phyloP scores from a whole-genome alignment of 2,113 vertebrate genomes.

The Herpailurus yagouaroundi region DNA sequence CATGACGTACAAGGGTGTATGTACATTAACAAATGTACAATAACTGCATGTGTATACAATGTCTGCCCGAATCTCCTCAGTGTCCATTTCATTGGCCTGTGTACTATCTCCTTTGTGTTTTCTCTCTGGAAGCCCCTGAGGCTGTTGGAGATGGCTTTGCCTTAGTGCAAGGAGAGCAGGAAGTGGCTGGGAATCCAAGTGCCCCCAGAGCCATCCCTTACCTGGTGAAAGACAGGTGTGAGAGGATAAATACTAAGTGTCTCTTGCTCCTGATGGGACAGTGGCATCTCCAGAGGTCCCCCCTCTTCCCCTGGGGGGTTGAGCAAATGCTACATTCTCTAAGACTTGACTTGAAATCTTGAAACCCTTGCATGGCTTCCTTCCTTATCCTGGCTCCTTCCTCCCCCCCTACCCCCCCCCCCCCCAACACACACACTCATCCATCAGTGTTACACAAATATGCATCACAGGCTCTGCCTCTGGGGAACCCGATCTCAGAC shows the following conservation, averaged over 20 bases:
- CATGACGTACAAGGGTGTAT: background rate
- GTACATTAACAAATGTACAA: background rate
- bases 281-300: background rate
- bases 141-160: background rate
- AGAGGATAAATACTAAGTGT: background rate
- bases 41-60: accelerated
- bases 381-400: background rate
- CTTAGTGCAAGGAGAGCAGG: background rate
- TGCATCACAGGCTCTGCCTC: background rate
- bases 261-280: background rate
- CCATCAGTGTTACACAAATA: background rate
- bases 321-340: background rate
- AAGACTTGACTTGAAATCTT: background rate
- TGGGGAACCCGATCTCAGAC: background rate
- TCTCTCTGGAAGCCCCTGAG: background rate
- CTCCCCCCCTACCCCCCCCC: no score
- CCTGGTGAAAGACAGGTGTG: background rate
- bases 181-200: background rate
- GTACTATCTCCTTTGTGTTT: background rate
- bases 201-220: background rate
- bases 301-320: background rate
- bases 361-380: background rate
- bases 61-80: accelerated
- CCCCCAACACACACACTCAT: no score
- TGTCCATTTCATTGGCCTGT: background rate